Evolutionary conservation across 2,797 vertebrate genomes (phyloP), one percentile per base, ranked within the genome.

Genomic region (Characodon lateralis): DNA sequence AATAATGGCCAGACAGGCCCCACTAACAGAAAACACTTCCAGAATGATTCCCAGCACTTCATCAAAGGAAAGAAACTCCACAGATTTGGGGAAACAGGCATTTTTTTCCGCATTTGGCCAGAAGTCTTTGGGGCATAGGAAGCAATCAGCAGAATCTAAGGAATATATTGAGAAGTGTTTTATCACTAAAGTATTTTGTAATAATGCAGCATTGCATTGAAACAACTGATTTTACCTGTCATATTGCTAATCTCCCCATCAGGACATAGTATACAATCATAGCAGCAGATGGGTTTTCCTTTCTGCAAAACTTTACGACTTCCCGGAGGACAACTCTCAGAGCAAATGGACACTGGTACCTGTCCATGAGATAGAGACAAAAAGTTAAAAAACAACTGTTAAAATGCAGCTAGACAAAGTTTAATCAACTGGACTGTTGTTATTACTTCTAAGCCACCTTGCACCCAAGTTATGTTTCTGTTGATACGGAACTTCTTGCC

Each of bases 181-280:
- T 66, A 76, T 53, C 16, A 39, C 7, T 20, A 13, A 24, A 43
- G 1, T 35, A 41, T 70, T 74, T 35, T 16, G 6, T 16, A 0
- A 50, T 24, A 6, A 48, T 71, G 20, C 53, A 53, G 2, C 28
- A 26, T 53, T 56, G 5, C 2, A 46, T 43, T 7, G 9, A 58
- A 35, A 9, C 0, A 8, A 43, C 20, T 51, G 3, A 3, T 39
- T 22, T 35, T 83, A 95, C 94, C 92, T 91, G 94, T 93, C 0
- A 16, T 41, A 72, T 94, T 94, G 66, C 91, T 94, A n/a, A 94
- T 93, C 69, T 95, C 93, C 81, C 93, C 94, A 5, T 94, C 93
- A 70, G 92, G 89, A 88, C 94, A 95, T 3, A 77, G 78, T 72
- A 92, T 66, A 73, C 94, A 95, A n/a, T 94, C 93, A 83, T 91